These are phyloP conservation scores for Lota lota DNA, from an alignment of 2,113 vertebrate species.

Conservation along the genomic window DNA sequence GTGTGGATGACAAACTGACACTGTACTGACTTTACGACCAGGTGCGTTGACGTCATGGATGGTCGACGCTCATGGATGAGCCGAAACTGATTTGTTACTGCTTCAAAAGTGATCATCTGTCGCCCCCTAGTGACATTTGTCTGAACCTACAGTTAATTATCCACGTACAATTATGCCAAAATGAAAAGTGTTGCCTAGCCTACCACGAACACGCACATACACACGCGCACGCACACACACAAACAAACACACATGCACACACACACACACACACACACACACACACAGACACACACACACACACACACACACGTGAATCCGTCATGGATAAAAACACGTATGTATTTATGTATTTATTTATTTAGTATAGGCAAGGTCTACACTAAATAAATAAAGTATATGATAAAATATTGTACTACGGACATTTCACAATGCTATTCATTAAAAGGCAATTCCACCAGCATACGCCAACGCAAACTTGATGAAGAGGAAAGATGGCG, in stretches of 20 bases:
- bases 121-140: constrained; percentile 35
- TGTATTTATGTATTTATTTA: not conserved
- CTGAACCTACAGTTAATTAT: not conserved
- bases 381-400: no score
- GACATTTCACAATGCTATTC: no score
- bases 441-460: no score
- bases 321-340: not conserved
- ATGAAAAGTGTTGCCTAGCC: no score
- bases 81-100: no score
- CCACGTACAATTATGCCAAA: not conserved
- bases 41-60: no score
- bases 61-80: no score
- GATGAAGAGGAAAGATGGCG: not conserved
- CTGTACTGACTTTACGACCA: no score
- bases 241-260: not conserved
- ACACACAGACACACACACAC: not conserved
- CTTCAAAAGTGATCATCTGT: constrained; percentile 23
- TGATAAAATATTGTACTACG: no score
- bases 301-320: not conserved
- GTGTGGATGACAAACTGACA: no score
- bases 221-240: not conserved
- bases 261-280: constrained; percentile 1
- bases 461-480: constrained; percentile 1
- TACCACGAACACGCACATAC: not conserved
- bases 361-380: not conserved